Percentiles rank a stretch among this genome's conserved stretches.
Evolutionary conservation across 2,888 invertebrate genomes (phyloP).

Genomic region (Aporophyla lueneburgensis): DNA sequence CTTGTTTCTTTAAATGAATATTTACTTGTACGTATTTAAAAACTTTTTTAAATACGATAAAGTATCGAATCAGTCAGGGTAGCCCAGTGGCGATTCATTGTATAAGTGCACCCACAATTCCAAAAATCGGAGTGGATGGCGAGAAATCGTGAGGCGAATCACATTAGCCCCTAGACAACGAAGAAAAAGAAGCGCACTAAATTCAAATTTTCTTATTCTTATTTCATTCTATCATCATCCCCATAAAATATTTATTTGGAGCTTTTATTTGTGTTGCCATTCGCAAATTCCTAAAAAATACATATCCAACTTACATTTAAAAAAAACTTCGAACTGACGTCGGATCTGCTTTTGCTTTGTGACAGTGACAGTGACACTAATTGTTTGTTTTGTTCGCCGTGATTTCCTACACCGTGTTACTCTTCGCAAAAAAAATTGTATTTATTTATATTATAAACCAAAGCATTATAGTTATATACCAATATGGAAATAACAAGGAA

Average conservation of each 20-base stretch:
- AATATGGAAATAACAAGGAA: conserved; percentile 92
- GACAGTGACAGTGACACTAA: conserved; percentile 11
- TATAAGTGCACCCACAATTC: too few species aligned
- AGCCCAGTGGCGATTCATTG: too few species aligned
- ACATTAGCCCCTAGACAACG: too few species aligned
- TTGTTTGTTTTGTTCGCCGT: conserved; percentile 13
- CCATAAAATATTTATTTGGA: neutral
- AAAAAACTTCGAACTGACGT: neutral
- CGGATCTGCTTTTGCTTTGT: neutral
- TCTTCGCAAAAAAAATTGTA: neutral
- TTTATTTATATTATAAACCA: neutral
- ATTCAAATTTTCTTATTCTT: too few species aligned
- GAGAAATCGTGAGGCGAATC: neutral
- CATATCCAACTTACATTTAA: neutral
- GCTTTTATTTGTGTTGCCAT: neutral
- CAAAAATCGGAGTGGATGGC: too few species aligned
- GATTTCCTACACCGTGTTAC: too few species aligned
- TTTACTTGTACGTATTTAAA: neutral
- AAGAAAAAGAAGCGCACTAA: too few species aligned
- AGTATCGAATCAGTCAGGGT: too few species aligned
- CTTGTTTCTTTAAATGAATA: neutral
- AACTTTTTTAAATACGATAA: neutral
- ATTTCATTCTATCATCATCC: too few species aligned
- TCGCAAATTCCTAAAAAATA: neutral
- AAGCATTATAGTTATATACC: conserved; percentile 3